These are phyloP conservation scores for Hypsibius dujardini DNA, from an alignment of 1,140 invertebrate species.

Conservation along the genomic window DNA sequence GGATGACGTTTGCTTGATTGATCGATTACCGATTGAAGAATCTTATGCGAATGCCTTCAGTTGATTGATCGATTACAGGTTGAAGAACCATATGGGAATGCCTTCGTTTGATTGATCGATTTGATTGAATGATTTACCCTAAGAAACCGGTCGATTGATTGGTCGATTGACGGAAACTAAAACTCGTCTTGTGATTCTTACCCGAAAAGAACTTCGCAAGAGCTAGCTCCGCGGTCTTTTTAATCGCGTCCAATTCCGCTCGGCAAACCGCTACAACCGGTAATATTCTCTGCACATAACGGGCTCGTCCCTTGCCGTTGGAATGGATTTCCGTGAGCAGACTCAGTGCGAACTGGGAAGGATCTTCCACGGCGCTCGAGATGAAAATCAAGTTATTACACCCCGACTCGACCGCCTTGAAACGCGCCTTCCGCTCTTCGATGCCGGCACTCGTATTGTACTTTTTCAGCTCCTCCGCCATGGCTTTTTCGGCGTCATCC, in stretches of 20 bases:
- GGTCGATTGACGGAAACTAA: too few relatives aligned
- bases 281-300: conserved; percentile 54
- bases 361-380: conserved; percentile 46
- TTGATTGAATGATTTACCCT: too few relatives aligned
- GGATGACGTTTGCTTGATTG: too few relatives aligned
- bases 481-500: conserved; percentile 31
- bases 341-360: conserved; percentile 45
- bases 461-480: conserved; percentile 45
- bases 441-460: conserved; percentile 23
- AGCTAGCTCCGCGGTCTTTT: conserved; percentile 42
- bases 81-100: too few relatives aligned
- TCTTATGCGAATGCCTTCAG: too few relatives aligned
- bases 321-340: conserved; percentile 53
- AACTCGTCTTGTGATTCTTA: not conserved
- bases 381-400: conserved; percentile 69
- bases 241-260: conserved; percentile 53
- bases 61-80: too few relatives aligned
- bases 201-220: conserved; percentile 55
- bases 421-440: conserved; percentile 25
- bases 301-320: conserved; percentile 47
- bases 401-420: conserved; percentile 49
- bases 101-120: too few relatives aligned
- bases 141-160: too few relatives aligned
- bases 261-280: conserved; percentile 63
- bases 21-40: too few relatives aligned